Evolutionary conservation across 2,888 invertebrate genomes (phyloP).

Genomic region (Bugulina stolonifera): DNA sequence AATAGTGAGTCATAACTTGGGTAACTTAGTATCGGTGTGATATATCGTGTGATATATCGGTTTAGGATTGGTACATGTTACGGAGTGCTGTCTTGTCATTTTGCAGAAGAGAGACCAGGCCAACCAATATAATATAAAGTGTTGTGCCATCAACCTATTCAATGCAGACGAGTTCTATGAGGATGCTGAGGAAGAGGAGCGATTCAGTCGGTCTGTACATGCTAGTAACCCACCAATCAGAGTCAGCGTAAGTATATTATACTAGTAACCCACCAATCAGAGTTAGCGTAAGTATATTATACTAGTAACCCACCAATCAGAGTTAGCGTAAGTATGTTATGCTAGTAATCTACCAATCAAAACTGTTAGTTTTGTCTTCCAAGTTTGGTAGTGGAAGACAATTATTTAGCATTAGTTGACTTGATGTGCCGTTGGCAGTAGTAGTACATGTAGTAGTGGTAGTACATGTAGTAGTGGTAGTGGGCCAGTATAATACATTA

Average conservation of each 20-base stretch:
- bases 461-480: too few relatives aligned
- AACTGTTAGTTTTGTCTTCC: background rate
- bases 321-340: constrained; percentile 16
- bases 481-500: too few relatives aligned
- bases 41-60: too few relatives aligned
- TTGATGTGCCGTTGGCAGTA: too few relatives aligned
- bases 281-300: constrained; percentile 18
- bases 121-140: background rate
- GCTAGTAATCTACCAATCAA: background rate
- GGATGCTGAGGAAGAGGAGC: background rate
- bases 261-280: constrained; percentile 3
- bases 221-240: constrained; percentile 8
- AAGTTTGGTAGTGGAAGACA: background rate
- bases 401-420: background rate
- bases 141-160: background rate
- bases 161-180: background rate
- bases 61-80: too few relatives aligned
- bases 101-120: constrained; percentile 2
- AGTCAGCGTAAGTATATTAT: constrained; percentile 21
- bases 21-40: too few relatives aligned
- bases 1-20: too few relatives aligned
- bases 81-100: background rate
- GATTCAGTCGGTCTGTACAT: background rate
- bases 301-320: constrained; percentile 3
- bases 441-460: too few relatives aligned